Base-by-base conservation (phyloP, 2,113 vertebrate species). In the Passer domesticus region DNA sequence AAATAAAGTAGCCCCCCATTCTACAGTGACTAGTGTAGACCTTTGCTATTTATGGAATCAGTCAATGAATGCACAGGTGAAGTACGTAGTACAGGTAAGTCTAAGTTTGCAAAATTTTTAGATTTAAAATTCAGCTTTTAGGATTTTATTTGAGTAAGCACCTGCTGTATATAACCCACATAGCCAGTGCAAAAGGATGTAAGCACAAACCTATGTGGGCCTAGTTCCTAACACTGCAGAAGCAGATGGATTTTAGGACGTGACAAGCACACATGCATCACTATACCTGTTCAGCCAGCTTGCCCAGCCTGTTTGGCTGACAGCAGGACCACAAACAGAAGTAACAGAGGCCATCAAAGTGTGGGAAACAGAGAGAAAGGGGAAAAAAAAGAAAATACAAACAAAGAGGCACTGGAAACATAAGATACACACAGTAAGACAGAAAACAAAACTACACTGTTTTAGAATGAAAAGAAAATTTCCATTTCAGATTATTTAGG, bases 281-380 rank as follows among this genome's bases (percentile, higher is more conserved):
- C 98, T 98, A 83, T 99, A 99, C 99, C 99, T 99, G 99, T 97
- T 99, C 99, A 98, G 98, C 98, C 98, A 99, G 98, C 97, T 99
- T 99, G 98, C 99, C 98, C 98, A 99, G 98, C 98, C 99, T 99
- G 99, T 99, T 99, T 98, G 99, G 99, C 99, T 99, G 99, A 99
- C 98, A 97, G 98, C 95, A 87, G 92, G 96, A 97, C 87, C 97
- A 97, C 95, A 97, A 96, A 97, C 90, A 97, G 95, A 97, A 97
- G 98, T 98, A 97, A 98, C 96, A 98, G 95, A 97, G 96, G 97
- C 97, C 98, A 97, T 97, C 97, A 97, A 97, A 98, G 97, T 97
- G 96, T 98, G 94, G 97, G 93, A 98, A 96, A 98, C 96, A 97
- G 95, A 97, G 90, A 97, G 87, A 94, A 96, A 97, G 78, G 93